Conservation (phyloP, 2,113 vertebrate species). For the Triplophysa dalaica region DNA sequence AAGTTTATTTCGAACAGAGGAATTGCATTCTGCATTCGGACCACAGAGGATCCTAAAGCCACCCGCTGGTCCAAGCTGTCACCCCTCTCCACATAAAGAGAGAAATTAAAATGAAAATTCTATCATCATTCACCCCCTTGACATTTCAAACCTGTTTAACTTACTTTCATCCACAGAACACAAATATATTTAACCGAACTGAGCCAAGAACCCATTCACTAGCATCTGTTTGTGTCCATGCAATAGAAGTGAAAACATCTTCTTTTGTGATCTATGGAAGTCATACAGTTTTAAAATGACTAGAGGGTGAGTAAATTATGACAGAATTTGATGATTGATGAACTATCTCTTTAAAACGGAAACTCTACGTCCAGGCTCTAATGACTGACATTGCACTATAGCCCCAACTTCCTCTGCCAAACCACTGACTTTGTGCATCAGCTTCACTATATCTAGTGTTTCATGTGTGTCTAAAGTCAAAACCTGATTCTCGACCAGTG, state of each 20-base stretch:
- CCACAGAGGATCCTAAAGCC: neutral
- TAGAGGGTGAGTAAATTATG: too few species aligned
- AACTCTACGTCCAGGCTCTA: neutral
- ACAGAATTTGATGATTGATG: neutral
- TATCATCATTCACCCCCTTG: too few species aligned
- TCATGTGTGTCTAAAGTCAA: neutral
- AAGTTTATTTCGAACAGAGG: neutral
- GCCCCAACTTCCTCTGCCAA: neutral
- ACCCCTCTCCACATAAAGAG: neutral
- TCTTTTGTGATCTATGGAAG: too few species aligned
- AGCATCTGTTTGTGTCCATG: neutral
- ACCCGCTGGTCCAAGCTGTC: neutral
- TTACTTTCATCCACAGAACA: too few species aligned
- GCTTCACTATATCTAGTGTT: neutral
- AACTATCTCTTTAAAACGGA: neutral
- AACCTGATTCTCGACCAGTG: neutral
- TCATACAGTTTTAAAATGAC: too few species aligned
- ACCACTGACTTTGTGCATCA: neutral
- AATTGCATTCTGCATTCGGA: neutral
- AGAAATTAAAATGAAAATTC: neutral
- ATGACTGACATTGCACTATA: neutral
- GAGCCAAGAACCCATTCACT: neutral
- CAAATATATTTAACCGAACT: too few species aligned
- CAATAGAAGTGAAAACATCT: too few species aligned
- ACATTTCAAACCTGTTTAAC: too few species aligned